phyloP scores from a whole-genome alignment of 2,797 vertebrate species.

The Mus caroli region DNA sequence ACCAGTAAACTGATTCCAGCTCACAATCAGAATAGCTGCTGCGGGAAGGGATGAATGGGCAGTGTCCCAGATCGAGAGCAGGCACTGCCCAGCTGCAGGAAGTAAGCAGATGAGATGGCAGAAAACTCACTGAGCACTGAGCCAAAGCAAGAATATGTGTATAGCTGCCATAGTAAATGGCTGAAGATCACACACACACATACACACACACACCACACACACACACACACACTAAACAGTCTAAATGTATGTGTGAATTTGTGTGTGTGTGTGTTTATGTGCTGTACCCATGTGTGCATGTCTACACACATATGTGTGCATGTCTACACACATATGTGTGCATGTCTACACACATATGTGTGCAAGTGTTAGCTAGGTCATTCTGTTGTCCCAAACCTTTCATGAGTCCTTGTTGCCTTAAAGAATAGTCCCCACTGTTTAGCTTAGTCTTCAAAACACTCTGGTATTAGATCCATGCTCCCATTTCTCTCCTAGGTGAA shows the following conservation, averaged over 20 bases:
- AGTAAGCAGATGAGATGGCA: neutral
- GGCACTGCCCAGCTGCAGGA: neutral
- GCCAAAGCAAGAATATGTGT: neutral
- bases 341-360: neutral
- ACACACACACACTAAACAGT: no score
- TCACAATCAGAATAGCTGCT: neutral
- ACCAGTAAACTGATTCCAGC: neutral
- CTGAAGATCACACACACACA: neutral
- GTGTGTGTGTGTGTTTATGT: no score
- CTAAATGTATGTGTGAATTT: no score
- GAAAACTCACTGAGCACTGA: slow-evolving; percentile 1
- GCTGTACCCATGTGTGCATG: no score
- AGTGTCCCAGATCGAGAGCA: neutral
- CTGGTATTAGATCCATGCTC: neutral
- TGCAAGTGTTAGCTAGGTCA: neutral
- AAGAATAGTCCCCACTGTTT: neutral
- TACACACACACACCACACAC: neutral
- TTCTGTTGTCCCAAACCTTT: slow-evolving; percentile 13
- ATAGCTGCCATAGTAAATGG: neutral
- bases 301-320: neutral
- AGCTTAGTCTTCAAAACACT: neutral
- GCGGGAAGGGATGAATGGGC: neutral
- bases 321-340: neutral
- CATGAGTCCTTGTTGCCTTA: neutral
- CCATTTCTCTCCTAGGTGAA: neutral